phyloP scores from a whole-genome alignment of 2,113 vertebrate species.

The Perognathus longimembris region DNA sequence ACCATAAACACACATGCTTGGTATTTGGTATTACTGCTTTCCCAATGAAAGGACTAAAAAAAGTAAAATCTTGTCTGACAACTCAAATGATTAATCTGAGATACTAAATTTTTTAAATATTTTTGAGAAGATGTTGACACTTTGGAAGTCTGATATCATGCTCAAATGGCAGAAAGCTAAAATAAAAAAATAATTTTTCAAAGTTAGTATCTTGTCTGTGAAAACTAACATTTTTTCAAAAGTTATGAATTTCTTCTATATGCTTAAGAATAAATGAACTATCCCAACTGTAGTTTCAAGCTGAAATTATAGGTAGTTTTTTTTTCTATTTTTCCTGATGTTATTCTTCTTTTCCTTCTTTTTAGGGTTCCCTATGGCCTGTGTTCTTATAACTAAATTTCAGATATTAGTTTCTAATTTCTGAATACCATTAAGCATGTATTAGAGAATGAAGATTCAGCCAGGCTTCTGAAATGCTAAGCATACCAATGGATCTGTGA shows the following conservation, averaged over 20 bases:
- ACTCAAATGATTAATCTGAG: slow-evolving; percentile 34
- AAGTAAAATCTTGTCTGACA: not conserved
- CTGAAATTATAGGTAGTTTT: not conserved
- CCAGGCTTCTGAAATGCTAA: not conserved
- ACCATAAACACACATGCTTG: slow-evolving; percentile 45
- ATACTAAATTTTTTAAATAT: not conserved
- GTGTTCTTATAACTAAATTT: not conserved
- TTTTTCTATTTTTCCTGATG: not conserved
- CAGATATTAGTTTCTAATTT: not conserved
- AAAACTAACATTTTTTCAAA: not conserved
- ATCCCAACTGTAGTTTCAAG: not conserved
- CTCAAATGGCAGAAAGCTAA: not conserved
- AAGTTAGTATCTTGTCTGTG: not conserved
- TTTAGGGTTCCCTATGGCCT: not conserved
- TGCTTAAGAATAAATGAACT: too few relatives aligned
- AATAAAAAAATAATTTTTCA: slow-evolving; percentile 42
- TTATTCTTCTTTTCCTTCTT: not conserved
- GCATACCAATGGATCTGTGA: not conserved
- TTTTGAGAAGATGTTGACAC: not conserved
- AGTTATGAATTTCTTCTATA: too few relatives aligned
- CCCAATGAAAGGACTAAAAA: not conserved
- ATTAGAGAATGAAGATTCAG: not conserved
- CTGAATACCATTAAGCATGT: not conserved
- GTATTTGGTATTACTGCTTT: slow-evolving; percentile 49
- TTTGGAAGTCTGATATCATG: not conserved